Conservation (phyloP, 37 sponge, comb jelly and placozoan species). For the Cladorhizidae sp. region DNA sequence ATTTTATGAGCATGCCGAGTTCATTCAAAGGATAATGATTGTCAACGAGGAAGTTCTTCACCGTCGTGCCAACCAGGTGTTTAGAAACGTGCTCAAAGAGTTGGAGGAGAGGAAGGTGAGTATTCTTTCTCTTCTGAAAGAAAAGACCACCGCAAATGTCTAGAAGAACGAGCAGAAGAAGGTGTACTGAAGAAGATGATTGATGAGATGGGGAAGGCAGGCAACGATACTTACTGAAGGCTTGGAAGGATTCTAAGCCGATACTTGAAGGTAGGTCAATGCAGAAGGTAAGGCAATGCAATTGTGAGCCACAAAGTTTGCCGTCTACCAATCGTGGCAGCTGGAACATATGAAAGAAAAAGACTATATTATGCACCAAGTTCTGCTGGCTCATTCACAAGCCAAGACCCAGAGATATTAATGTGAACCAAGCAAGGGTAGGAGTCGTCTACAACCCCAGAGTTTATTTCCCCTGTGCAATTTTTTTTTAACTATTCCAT, state of each 20-base stretch:
- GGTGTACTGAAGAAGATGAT: not conserved
- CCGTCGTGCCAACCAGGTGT: not conserved
- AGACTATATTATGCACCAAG: conserved; percentile 1
- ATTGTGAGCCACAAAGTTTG: not conserved
- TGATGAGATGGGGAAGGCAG: not conserved
- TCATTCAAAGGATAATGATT: not conserved
- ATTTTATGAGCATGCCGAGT: not conserved
- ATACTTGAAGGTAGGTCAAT: not conserved
- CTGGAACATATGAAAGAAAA: not conserved
- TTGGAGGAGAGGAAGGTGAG: not conserved
- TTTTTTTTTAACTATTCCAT: too few species aligned
- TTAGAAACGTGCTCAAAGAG: not conserved
- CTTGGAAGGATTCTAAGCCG: not conserved
- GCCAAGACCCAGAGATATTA: not conserved
- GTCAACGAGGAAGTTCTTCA: not conserved
- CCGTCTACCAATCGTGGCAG: not conserved
- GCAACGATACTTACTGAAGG: not conserved
- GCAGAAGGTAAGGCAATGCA: too few species aligned
- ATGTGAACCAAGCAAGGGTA: not conserved
- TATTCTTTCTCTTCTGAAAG: not conserved
- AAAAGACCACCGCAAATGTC: not conserved
- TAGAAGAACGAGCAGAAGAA: not conserved
- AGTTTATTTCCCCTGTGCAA: too few species aligned
- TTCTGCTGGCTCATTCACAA: conserved; percentile 1
- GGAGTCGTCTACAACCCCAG: not conserved